These are phyloP conservation scores for Miichthys miiuy DNA, from an alignment of 2,797 vertebrate genomes.

Conservation along the genomic window DNA sequence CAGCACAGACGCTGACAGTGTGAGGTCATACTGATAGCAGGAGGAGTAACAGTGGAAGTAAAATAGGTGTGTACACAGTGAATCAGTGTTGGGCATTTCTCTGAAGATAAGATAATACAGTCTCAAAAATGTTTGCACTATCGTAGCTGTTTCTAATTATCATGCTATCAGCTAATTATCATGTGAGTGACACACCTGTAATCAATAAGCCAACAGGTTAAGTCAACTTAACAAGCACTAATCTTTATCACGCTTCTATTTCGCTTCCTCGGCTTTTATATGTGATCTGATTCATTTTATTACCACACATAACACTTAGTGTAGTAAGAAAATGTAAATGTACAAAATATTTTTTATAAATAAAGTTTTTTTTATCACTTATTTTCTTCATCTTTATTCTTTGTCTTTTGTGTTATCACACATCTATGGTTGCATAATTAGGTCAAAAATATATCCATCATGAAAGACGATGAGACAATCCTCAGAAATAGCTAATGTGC, in stretches of 20 bases:
- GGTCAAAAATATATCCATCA: not conserved
- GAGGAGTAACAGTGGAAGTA: not conserved
- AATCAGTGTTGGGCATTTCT: not conserved
- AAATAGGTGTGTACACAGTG: not conserved
- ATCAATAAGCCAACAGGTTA: not conserved
- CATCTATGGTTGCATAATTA: not conserved
- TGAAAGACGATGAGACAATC: not conserved
- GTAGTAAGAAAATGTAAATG: not conserved
- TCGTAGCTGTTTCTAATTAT: not conserved
- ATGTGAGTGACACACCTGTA: not conserved
- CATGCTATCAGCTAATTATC: not conserved
- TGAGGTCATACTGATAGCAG: not conserved
- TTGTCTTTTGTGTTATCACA: not conserved
- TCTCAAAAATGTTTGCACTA: not conserved
- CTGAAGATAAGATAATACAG: constrained; percentile 29
- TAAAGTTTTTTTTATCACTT: not conserved
- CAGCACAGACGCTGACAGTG: not conserved
- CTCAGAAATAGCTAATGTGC: not conserved
- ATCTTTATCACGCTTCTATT: not conserved
- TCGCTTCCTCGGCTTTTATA: not conserved
- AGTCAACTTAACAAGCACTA: not conserved
- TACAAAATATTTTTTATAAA: not conserved
- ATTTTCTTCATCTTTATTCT: not conserved
- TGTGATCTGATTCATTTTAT: not conserved
- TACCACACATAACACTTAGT: not conserved